Base-by-base conservation (phyloP, 2,888 invertebrate species). In the Molanna angustata region DNA sequence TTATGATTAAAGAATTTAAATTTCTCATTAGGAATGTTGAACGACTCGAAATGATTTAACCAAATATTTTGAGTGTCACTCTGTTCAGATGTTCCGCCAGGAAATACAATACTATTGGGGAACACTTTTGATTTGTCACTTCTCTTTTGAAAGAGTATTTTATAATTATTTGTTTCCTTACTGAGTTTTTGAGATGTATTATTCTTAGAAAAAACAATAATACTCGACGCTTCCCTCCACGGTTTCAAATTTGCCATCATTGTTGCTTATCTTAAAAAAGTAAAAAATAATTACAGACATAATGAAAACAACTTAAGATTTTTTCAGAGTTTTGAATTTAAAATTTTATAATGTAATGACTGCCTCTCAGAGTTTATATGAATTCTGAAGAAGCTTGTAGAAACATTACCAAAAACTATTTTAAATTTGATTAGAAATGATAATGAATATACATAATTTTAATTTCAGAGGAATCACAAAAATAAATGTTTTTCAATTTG, bases 81-180 rank as follows among this genome's bases (percentile, higher is more conserved):
- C 47, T 76, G 65, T 58, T 88, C 85, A 43, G 80, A 71, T 47
- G 80, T 77, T 51, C 94, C 95, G 14, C 95, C 95, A 33, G 95
- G 94, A 72, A 94, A 95, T 39, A 93, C 94, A 65, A 85, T 83
- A 58, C 83, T 76, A 65, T 85, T 86, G 11, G 91, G 86, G 79
- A 90, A 84, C 67, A 83, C 84, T 2, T 82, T 80, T 48, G 86
- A 85, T 57, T 78, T 81, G 46, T 76, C 72, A 57, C 88, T 84
- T 49, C 95, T 77, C 67, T 84, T 85, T 73, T 76, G 75, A 66
- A 76, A 72, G 67, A 76, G 71, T 62, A 80, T 67, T 68, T 80
- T 76, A 70, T 78, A 80, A 69, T 79, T 78, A 41, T 35, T 32
- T n/a, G 32, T 9, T n/a, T 7, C 19, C 11, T 20, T 31, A 31